Conservation (phyloP, 2,888 invertebrate species). For the Megamerina dolium region DNA sequence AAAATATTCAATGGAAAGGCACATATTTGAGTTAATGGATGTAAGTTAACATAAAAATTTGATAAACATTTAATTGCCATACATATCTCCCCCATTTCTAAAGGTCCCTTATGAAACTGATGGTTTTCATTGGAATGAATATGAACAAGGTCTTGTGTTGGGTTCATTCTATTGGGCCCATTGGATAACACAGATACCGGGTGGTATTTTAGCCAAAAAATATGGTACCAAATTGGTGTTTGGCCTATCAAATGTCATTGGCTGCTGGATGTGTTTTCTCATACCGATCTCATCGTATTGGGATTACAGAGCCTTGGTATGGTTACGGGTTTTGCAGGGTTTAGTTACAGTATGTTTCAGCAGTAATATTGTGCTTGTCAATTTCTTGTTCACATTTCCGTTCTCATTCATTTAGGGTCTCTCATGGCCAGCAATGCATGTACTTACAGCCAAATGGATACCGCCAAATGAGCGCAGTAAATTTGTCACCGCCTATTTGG, state of each 20-base stretch:
- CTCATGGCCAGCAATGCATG: conserved; percentile 72
- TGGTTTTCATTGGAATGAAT: conserved; percentile 59
- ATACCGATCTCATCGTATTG: conserved; percentile 61
- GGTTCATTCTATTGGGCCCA: conserved; percentile 71
- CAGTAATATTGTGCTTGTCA: not conserved
- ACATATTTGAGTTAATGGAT: no score
- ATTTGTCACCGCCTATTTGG: conserved; percentile 60
- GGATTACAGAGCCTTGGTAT: conserved; percentile 55
- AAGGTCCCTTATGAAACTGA: conserved; percentile 35
- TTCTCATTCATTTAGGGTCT: conserved; percentile 51
- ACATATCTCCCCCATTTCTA: no score
- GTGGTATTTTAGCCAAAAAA: conserved; percentile 61
- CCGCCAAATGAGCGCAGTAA: conserved; percentile 73
- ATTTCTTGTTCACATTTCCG: no score
- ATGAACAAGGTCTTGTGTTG: conserved; percentile 58
- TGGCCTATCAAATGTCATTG: conserved; percentile 60
- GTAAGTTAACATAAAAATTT: no score
- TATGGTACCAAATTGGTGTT: conserved; percentile 68
- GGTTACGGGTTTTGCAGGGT: conserved; percentile 62
- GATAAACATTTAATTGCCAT: no score
- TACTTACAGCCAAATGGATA: conserved; percentile 75
- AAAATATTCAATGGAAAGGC: no score
- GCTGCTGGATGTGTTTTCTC: conserved; percentile 59
- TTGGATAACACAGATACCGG: conserved; percentile 66
- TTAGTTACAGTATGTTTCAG: conserved; percentile 58